These are phyloP conservation scores for Dasysyrphus tricinctus DNA, from an alignment of 2,888 invertebrate species.

Conservation along the genomic window DNA sequence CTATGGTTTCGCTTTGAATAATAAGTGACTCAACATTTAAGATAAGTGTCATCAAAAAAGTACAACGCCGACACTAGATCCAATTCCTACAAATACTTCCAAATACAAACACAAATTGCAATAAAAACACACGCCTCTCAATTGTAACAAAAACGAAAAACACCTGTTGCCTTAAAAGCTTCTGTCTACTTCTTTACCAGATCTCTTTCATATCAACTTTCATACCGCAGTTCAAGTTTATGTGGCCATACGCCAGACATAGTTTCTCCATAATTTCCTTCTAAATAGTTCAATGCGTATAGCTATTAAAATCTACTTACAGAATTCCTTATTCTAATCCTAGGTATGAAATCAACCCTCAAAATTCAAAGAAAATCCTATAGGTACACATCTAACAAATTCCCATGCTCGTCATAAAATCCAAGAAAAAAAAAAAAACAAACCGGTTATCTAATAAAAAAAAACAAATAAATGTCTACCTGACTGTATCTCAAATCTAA, in stretches of 20 bases:
- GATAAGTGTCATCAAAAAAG: background rate
- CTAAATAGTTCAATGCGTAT: background rate
- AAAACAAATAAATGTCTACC: constrained; percentile 4
- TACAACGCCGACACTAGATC: background rate
- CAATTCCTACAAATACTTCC: background rate
- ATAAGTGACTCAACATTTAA: background rate
- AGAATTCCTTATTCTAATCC: background rate
- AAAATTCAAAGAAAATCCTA: background rate
- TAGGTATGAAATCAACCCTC: constrained; percentile 2
- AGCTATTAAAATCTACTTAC: background rate
- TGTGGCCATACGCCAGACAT: background rate
- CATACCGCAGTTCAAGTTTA: background rate
- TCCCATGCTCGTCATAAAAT: constrained; percentile 17
- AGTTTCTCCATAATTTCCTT: background rate
- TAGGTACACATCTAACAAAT: background rate
- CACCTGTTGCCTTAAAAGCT: constrained; percentile 16
- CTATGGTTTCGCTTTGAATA: background rate
- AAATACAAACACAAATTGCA: constrained; percentile 17
- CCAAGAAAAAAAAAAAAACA: background rate
- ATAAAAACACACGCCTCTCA: constrained; percentile 12
- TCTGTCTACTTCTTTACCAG: background rate
- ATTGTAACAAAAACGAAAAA: background rate
- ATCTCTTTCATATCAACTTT: background rate
- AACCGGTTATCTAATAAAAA: constrained; percentile 15
- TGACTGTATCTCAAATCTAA: background rate